Evolutionary conservation across 2,113 vertebrate genomes (phyloP).

Genomic region (Odocoileus virginianus): DNA sequence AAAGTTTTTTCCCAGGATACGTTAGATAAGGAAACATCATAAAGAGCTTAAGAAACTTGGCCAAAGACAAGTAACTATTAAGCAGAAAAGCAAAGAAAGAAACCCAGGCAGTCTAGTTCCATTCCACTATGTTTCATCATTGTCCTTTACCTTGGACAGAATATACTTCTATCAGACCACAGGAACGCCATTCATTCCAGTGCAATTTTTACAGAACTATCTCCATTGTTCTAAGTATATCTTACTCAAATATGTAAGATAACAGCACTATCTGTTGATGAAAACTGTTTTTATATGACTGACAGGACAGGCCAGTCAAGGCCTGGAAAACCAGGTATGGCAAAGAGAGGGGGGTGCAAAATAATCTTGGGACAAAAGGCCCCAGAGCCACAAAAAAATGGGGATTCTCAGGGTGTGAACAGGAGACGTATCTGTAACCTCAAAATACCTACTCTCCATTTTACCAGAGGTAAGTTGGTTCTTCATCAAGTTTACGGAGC

Average conservation of each 20-base stretch:
- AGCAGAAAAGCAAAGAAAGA: background rate
- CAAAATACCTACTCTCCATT: background rate
- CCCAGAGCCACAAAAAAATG: background rate
- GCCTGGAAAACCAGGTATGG: background rate
- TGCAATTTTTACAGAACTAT: background rate
- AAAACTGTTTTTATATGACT: background rate
- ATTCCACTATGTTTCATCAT: background rate
- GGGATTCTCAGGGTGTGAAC: background rate
- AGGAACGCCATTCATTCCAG: background rate
- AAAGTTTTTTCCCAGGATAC: background rate
- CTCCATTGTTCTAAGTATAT: background rate
- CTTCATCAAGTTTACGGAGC: background rate
- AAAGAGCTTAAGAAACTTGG: background rate
- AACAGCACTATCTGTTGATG: background rate
- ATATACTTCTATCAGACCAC: background rate
- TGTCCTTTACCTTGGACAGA: background rate
- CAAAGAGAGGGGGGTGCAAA: background rate
- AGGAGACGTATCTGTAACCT: background rate
- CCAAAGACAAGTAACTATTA: background rate
- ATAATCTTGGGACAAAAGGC: background rate
- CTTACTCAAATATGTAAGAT: background rate
- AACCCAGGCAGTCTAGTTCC: background rate
- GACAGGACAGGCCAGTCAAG: background rate
- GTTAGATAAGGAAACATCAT: background rate
- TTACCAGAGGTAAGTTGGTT: background rate